Conservation (phyloP, 1,140 invertebrate genomes). For the Trinorchestia longiramus region DNA sequence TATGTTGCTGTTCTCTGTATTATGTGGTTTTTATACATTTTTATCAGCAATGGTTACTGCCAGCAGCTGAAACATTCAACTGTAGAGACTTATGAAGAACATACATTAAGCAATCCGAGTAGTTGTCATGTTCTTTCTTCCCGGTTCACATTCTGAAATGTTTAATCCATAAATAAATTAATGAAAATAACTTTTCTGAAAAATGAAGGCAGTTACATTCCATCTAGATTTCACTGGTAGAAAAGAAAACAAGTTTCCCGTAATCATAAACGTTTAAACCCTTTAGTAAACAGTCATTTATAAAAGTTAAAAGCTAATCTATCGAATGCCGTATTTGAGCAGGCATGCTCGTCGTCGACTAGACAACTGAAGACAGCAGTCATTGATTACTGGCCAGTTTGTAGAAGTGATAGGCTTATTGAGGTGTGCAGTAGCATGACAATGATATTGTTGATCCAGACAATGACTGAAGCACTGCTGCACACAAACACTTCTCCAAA, state of each 20-base stretch:
- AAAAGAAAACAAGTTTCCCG: neutral
- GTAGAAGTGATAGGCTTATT: slow-evolving; percentile 47
- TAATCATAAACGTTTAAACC: neutral
- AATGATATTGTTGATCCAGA: slow-evolving; percentile 15
- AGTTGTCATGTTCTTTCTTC: neutral
- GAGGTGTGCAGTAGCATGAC: neutral
- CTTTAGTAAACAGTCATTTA: neutral
- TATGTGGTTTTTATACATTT: too few relatives aligned
- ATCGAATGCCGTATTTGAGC: neutral
- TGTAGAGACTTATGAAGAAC: too few relatives aligned
- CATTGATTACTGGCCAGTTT: slow-evolving; percentile 26
- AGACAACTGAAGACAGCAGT: neutral
- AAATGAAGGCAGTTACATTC: neutral
- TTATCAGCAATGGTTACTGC: too few relatives aligned
- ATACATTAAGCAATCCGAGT: too few relatives aligned
- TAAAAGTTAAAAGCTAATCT: neutral
- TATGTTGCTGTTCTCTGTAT: too few relatives aligned
- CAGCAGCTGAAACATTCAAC: too few relatives aligned
- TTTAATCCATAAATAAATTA: neutral
- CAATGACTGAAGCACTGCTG: slow-evolving; percentile 30
- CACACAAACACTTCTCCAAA: neutral
- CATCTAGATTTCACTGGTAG: neutral
- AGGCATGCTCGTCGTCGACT: neutral
- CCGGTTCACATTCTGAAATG: neutral
- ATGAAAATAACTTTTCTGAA: neutral